Evolutionary conservation across 2,888 invertebrate species (phyloP).

Genomic region (Phengaris alcon): DNA sequence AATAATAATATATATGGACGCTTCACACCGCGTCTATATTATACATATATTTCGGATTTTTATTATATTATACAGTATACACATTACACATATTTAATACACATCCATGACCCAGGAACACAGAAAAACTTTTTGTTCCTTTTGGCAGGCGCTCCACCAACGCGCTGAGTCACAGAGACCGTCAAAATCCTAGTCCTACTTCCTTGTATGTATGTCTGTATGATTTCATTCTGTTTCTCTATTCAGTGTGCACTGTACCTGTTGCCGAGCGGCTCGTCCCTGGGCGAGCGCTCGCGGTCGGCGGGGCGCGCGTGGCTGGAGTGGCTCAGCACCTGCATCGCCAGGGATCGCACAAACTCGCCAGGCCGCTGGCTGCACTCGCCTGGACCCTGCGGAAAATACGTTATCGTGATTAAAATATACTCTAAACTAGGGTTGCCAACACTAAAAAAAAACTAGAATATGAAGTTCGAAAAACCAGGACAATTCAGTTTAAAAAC

Average conservation of each 20-base stretch:
- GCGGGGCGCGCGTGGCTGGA: slow-evolving; percentile 67
- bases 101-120: not conserved
- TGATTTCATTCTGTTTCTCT: not conserved
- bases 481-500: too few species aligned
- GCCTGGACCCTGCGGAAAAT: slow-evolving; percentile 82
- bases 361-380: slow-evolving; percentile 91
- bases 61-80: too few species aligned
- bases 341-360: slow-evolving; percentile 90
- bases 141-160: too few species aligned
- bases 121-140: too few species aligned
- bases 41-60: too few species aligned
- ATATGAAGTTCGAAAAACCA: too few species aligned
- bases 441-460: too few species aligned
- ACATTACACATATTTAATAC: not conserved
- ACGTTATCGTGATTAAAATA: not conserved
- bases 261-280: slow-evolving; percentile 43
- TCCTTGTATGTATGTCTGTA: not conserved
- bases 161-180: too few species aligned
- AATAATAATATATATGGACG: too few species aligned
- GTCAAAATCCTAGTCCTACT: too few species aligned
- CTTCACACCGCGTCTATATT: too few species aligned
- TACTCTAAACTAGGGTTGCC: not conserved
- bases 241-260: slow-evolving; percentile 31
- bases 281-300: slow-evolving; percentile 44
- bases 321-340: slow-evolving; percentile 90